phyloP scores from a whole-genome alignment of 2,113 vertebrate species.

The Salvelinus namaycush region DNA sequence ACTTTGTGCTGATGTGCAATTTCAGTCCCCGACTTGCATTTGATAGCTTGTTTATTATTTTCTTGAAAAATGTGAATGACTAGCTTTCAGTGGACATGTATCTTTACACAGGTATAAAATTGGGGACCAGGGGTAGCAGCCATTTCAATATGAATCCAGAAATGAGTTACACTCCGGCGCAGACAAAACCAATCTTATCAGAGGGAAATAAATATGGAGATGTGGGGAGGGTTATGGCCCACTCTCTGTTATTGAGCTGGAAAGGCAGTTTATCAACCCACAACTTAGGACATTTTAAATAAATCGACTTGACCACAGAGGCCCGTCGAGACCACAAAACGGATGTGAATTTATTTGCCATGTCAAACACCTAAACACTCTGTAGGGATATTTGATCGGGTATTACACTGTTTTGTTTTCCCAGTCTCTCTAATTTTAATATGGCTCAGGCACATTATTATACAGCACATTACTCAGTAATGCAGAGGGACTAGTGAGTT shows the following conservation, averaged over 20 bases:
- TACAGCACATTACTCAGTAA: neutral
- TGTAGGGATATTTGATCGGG: constrained; percentile 12
- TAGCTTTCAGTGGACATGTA: constrained; percentile 35
- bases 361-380: constrained; percentile 16
- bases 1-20: constrained; percentile 46
- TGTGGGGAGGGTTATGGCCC: constrained; percentile 55
- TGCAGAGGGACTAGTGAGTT: neutral
- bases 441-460: neutral
- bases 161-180: constrained; percentile 38
- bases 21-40: constrained; percentile 35
- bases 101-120: constrained; percentile 29
- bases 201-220: constrained; percentile 62
- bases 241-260: constrained; percentile 45
- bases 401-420: constrained; percentile 18
- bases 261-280: constrained; percentile 56
- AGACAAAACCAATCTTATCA: constrained; percentile 55
- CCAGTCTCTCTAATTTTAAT: constrained; percentile 21
- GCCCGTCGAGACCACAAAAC: constrained; percentile 58
- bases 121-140: constrained; percentile 7
- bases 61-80: constrained; percentile 41
- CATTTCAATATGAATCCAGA: constrained; percentile 53
- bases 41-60: constrained; percentile 56
- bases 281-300: constrained; percentile 47
- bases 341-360: constrained; percentile 50
- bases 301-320: constrained; percentile 68